Conservation (phyloP, 2,888 invertebrate genomes). For the Dicycla oo region DNA sequence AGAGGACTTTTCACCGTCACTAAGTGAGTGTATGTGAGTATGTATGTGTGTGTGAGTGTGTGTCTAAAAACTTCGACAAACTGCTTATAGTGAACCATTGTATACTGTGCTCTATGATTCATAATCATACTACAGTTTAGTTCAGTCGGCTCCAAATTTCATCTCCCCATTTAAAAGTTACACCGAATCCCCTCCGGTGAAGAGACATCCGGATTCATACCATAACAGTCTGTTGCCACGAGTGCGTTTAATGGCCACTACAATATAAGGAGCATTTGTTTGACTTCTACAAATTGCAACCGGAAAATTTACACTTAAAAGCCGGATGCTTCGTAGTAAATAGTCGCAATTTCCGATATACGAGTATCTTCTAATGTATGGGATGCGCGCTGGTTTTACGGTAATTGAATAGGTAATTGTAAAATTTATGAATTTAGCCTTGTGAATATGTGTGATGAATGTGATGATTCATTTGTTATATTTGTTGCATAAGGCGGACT, state of each 20-base stretch:
- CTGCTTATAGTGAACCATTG: not conserved
- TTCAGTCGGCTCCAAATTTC: constrained; percentile 20
- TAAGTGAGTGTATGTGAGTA: not conserved
- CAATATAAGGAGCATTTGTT: constrained; percentile 71
- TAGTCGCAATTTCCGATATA: constrained; percentile 88
- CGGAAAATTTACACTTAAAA: constrained; percentile 90
- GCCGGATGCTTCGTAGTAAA: constrained; percentile 85
- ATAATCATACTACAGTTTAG: not conserved
- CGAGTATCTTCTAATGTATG: constrained; percentile 82
- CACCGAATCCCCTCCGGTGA: constrained; percentile 51
- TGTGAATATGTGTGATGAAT: constrained; percentile 46
- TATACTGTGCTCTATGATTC: not conserved
- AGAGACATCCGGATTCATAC: constrained; percentile 65
- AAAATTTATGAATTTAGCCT: constrained; percentile 68
- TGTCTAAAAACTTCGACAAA: not conserved
- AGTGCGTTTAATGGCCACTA: constrained; percentile 74
- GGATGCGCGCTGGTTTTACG: constrained; percentile 76
- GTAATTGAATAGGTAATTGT: constrained; percentile 65
- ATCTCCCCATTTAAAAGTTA: constrained; percentile 55
- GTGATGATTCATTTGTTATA: constrained; percentile 40
- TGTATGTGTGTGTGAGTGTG: not conserved
- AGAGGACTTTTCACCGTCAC: not conserved
- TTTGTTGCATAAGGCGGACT: constrained; percentile 7
- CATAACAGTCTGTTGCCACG: constrained; percentile 62
- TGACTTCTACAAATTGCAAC: constrained; percentile 84